phyloP scores from a whole-genome alignment of 2,797 vertebrate genomes.

The Enteromius fasciolatus region DNA sequence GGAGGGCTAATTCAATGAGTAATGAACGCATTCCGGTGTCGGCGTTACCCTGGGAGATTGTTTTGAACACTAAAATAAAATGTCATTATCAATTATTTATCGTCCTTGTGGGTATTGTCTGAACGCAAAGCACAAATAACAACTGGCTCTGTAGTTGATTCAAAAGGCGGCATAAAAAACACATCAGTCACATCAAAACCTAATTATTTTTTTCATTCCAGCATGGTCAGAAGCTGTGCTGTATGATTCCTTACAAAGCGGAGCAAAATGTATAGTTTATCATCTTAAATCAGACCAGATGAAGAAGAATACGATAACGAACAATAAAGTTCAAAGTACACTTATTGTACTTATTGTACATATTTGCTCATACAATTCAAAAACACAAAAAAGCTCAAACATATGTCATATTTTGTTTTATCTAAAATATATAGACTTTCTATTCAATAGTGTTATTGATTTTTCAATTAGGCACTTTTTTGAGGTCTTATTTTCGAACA shows the following conservation, averaged over 20 bases:
- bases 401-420: too few species aligned
- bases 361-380: not conserved
- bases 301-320: not conserved
- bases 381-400: not conserved
- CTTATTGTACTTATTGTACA: not conserved
- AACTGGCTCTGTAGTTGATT: slow-evolving; percentile 1
- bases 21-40: slow-evolving; percentile 1
- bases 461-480: not conserved
- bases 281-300: not conserved
- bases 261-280: not conserved
- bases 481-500: not conserved
- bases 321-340: not conserved
- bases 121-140: not conserved
- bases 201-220: not conserved
- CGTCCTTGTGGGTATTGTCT: not conserved
- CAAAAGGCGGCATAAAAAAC: not conserved
- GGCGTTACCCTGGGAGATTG: not conserved
- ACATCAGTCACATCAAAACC: not conserved
- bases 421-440: not conserved
- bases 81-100: not conserved
- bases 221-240: not conserved
- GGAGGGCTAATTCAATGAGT: slow-evolving; percentile 24
- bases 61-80: slow-evolving; percentile 12
- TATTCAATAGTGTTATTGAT: not conserved
- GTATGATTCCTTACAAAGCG: not conserved